These are phyloP conservation scores for Enhydra lutris DNA, from an alignment of 2,113 vertebrate genomes.

Conservation along the genomic window DNA sequence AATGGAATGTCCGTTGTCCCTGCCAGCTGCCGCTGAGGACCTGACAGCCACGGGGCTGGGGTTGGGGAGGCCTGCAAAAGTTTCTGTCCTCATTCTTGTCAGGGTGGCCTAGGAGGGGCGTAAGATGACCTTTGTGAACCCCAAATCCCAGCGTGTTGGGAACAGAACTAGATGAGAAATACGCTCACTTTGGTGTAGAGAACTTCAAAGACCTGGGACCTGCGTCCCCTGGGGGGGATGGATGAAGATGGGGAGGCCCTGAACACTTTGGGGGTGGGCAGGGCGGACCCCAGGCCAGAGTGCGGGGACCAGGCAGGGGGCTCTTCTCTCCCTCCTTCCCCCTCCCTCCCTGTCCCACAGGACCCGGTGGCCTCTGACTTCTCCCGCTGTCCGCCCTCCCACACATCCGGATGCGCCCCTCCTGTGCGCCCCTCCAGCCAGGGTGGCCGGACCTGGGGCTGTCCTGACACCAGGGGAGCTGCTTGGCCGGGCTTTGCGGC, in stretches of 20 bases:
- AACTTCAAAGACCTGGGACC: neutral
- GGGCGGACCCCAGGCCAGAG: accelerated
- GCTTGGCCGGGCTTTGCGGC: neutral
- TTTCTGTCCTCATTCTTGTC: neutral
- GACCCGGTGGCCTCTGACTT: accelerated
- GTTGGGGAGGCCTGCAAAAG: neutral
- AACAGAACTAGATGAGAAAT: neutral
- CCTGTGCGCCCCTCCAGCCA: neutral
- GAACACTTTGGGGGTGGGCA: neutral
- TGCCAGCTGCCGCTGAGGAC: neutral
- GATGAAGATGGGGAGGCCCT: neutral
- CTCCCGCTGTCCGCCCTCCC: neutral
- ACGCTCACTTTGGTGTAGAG: neutral
- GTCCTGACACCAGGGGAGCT: neutral
- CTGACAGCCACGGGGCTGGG: accelerated
- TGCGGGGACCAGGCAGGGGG: neutral
- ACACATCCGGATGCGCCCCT: neutral
- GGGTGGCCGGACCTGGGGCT: neutral
- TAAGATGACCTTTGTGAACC: neutral
- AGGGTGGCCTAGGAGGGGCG: neutral
- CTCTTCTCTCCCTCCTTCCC: neutral
- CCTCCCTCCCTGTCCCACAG: no score
- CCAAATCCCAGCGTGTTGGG: neutral
- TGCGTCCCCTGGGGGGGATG: accelerated
- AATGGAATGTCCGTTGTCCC: neutral